Evolutionary conservation across 2,113 vertebrate genomes (phyloP), one percentile per base, ranked within the genome.

Genomic region (Verasper variegatus): DNA sequence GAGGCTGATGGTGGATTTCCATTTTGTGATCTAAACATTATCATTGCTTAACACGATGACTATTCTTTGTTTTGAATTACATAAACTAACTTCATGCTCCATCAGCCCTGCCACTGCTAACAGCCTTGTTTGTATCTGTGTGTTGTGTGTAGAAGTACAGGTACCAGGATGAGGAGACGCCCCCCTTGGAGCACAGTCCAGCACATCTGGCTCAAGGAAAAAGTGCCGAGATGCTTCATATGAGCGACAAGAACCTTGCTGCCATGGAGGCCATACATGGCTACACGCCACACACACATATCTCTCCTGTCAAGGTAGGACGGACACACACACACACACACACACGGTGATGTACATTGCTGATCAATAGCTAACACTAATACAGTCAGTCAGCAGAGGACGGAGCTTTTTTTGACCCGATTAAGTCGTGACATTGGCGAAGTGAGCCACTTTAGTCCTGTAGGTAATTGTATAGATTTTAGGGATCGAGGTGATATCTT

Each of bases 121-220:
- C 45, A 23, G 1, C 10, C 51, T 42, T 24, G 0, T 73, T 27
- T 74, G 1, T 55, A 14, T 83, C 18, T 87, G 23, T 81, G 20
- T 80, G 42, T 76, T 24, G 11, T 78, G 17, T 90, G 62, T 84
- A 99, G 98, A 99, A 99, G 94, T 99, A 97, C 89, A 95, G 96
- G 83, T 99, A 97, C 88, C 98, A 98, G 90, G 98, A 99, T 96
- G 98, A 99, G 92, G 97, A 98, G 78, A 95, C 95, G 72, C 95
- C 95, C 79, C 96, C 96, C 26, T 94, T 97, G 93, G 98, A 98
- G 89, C 96, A 96, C 90, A 96, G 96, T 90, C 97, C 97, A 55
- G 95, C 97, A 64, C 97, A 97, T 90, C 94, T 97, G 89, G 92
- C 94, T 82, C 95, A 96, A 83, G 95, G 95, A 91, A 96, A 95